These are phyloP conservation scores for Neodiprion virginianus DNA, from an alignment of 1,140 invertebrate species.

Conservation along the genomic window DNA sequence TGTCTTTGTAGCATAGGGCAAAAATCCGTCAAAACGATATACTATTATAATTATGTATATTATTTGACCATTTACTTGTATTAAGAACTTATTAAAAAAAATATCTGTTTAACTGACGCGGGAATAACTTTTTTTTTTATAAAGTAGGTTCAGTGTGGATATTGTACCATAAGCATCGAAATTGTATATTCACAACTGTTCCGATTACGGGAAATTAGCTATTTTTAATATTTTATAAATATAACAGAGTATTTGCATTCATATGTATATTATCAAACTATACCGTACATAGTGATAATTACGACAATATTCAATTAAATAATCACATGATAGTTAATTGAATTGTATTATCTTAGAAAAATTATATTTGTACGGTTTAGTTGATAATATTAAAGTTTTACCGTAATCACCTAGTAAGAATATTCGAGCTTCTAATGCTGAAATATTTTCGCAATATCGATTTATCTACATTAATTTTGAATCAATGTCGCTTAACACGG, in stretches of 20 bases:
- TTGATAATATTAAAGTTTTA: too few species aligned
- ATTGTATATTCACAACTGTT: constrained; percentile 16
- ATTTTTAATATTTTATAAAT: constrained; percentile 1
- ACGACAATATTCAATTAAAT: too few species aligned
- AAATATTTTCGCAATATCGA: too few species aligned
- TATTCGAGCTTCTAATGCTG: too few species aligned
- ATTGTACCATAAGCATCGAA: constrained; percentile 23
- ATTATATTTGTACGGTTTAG: too few species aligned
- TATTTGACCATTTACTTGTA: constrained; percentile 30
- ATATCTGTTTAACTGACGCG: constrained; percentile 36
- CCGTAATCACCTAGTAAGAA: too few species aligned
- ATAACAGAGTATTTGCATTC: background rate
- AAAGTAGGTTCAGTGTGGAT: constrained; percentile 25
- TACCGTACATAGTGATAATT: background rate
- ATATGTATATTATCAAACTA: background rate
- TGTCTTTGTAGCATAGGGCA: constrained; percentile 84
- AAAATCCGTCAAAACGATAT: background rate
- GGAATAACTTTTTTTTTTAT: constrained; percentile 30
- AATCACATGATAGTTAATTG: background rate
- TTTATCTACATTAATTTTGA: too few species aligned
- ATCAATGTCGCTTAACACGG: too few species aligned
- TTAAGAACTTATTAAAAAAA: constrained; percentile 36
- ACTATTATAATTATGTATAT: constrained; percentile 18
- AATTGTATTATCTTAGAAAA: too few species aligned
- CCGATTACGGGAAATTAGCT: background rate